A percentile compares a stretch with the other conserved stretches of the same genome.
Conservation (phyloP, 2,888 invertebrate genomes). For the Griposia aprilina region DNA sequence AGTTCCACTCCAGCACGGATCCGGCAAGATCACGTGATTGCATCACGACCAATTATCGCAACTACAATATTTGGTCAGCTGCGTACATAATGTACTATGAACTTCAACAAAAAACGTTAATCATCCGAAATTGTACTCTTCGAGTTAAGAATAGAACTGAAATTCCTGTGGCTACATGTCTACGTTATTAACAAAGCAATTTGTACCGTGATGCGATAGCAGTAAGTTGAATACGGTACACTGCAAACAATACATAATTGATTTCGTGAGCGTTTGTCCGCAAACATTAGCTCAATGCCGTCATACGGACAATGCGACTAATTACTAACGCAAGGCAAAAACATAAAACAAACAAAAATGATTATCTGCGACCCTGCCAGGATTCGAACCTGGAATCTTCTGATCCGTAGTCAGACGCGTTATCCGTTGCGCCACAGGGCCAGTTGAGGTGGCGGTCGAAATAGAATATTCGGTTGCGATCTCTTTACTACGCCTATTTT, state of each 20-base stretch:
- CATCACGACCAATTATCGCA: conserved; percentile 90
- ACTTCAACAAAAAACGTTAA: conserved; percentile 68
- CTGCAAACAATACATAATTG: conserved; percentile 62
- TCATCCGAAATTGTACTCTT: conserved; percentile 63
- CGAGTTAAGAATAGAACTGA: conserved; percentile 34
- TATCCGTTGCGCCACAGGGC: conserved; percentile 93
- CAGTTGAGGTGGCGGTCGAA: conserved; percentile 59
- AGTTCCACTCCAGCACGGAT: conserved; percentile 66
- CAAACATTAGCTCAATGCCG: conserved; percentile 83
- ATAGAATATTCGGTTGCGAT: conserved; percentile 54
- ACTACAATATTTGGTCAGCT: conserved; percentile 90
- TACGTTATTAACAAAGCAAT: conserved; percentile 68
- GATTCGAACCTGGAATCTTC: conserved; percentile 93
- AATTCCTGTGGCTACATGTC: conserved; percentile 49
- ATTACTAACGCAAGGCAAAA: conserved; percentile 75
- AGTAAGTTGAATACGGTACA: conserved; percentile 71
- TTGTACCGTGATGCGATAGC: conserved; percentile 69
- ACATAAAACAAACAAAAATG: conserved; percentile 80
- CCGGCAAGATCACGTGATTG: conserved; percentile 86
- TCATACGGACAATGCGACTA: conserved; percentile 81
- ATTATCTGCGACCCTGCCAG: conserved; percentile 92
- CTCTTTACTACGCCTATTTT: conserved; percentile 15
- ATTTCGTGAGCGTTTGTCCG: conserved; percentile 78
- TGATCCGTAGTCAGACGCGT: conserved; percentile 94
- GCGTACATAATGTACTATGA: conserved; percentile 80